These are phyloP conservation scores for Sarcophaga variegata DNA, from an alignment of 2,888 invertebrate genomes.

Conservation along the genomic window DNA sequence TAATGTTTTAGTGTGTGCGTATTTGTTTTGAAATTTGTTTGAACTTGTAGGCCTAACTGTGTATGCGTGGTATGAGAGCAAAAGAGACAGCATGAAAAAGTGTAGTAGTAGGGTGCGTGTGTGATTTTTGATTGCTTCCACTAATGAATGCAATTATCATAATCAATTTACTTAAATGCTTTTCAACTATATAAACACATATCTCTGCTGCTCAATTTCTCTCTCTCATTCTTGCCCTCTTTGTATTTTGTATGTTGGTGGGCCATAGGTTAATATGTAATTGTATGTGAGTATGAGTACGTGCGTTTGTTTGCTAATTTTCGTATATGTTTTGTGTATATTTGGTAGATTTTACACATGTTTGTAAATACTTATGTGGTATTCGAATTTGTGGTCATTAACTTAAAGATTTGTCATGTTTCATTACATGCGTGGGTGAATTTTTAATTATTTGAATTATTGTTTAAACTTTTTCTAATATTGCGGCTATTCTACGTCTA, in stretches of 20 bases:
- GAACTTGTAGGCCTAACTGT: neutral
- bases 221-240: neutral
- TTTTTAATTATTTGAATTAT: neutral
- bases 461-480: too few species aligned
- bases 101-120: neutral
- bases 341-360: too few species aligned
- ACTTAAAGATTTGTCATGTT: neutral
- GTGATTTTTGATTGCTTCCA: conserved; percentile 13
- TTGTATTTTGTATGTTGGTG: neutral
- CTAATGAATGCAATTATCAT: conserved; percentile 59
- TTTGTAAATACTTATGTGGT: neutral
- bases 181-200: conserved; percentile 3
- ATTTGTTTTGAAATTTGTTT: neutral
- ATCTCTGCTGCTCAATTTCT: too few species aligned
- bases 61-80: neutral
- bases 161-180: conserved; percentile 62
- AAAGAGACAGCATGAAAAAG: too few species aligned
- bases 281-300: neutral
- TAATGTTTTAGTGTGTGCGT: conserved; percentile 1
- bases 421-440: neutral
- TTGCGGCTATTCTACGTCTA: too few species aligned
- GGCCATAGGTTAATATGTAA: neutral
- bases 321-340: neutral
- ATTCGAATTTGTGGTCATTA: conserved; percentile 14
- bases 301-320: neutral